phyloP scores from a whole-genome alignment of 1,140 invertebrate genomes.

The Meloidogyne exigua region DNA sequence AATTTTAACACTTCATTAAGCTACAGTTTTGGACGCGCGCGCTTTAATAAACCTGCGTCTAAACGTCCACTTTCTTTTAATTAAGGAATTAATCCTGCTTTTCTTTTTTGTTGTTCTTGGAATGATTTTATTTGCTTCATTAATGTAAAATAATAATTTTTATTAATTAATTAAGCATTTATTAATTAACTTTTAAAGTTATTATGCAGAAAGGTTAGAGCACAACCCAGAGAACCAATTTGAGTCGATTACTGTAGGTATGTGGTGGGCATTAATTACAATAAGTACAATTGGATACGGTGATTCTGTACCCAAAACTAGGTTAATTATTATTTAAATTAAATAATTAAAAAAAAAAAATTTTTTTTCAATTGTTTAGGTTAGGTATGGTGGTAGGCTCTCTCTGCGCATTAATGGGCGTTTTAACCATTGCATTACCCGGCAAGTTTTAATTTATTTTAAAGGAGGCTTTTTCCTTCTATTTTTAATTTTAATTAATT shows the following conservation, averaged over 20 bases:
- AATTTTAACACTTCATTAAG: too few relatives aligned
- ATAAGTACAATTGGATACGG: conserved; percentile 74
- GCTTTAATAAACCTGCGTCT: too few relatives aligned
- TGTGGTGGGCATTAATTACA: conserved; percentile 69
- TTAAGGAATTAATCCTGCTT: conserved; percentile 88
- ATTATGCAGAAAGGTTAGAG: conserved; percentile 83
- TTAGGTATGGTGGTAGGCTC: conserved; percentile 80
- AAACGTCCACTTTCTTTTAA: conserved; percentile 60
- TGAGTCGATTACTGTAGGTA: conserved; percentile 64
- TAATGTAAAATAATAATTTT: conserved; percentile 97
- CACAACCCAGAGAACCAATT: conserved; percentile 62
- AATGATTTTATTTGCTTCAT: conserved; percentile 89
- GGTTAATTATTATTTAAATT: neutral
- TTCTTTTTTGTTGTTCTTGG: conserved; percentile 77
- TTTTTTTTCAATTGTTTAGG: conserved; percentile 62
- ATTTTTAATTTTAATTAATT: neutral
- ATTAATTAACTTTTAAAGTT: conserved; percentile 65
- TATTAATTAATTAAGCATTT: conserved; percentile 81
- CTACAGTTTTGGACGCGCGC: too few relatives aligned
- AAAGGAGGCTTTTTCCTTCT: too few relatives aligned
- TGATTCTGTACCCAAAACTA: conserved; percentile 66
- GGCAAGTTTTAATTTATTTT: neutral
- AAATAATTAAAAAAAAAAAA: conserved; percentile 18
- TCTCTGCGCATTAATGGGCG: conserved; percentile 81
- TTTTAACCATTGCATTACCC: conserved; percentile 73